Evolutionary conservation across 2,888 invertebrate species (phyloP).

Genomic region (Dryobota labecula): DNA sequence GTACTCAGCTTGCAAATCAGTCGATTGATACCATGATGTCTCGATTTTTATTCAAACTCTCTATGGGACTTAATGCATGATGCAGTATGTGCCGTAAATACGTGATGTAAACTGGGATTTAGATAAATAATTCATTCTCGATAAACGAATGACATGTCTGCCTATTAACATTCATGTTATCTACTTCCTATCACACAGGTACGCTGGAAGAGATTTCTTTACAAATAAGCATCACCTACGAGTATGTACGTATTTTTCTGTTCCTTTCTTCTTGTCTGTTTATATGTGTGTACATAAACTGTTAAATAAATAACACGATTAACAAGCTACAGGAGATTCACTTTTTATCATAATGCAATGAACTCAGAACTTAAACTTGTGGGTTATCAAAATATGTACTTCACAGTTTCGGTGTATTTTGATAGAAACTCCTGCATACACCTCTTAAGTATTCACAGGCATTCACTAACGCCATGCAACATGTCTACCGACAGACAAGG

Average conservation of each 20-base stretch:
- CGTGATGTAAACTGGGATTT: slow-evolving; percentile 23
- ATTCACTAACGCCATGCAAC: neutral
- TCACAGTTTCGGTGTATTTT: neutral
- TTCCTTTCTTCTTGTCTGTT: too few relatives aligned
- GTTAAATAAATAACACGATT: too few relatives aligned
- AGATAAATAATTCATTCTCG: slow-evolving; percentile 43
- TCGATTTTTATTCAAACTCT: slow-evolving; percentile 19
- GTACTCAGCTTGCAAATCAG: neutral
- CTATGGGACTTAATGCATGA: slow-evolving; percentile 1
- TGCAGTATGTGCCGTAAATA: slow-evolving; percentile 12
- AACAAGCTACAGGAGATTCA: slow-evolving; percentile 12
- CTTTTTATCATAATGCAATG: slow-evolving; percentile 7
- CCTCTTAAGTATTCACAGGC: neutral
- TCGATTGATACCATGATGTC: slow-evolving; percentile 9
- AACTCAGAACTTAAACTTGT: neutral
- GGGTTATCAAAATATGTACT: neutral
- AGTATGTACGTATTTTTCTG: too few relatives aligned
- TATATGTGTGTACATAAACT: too few relatives aligned
- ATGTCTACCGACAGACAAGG: neutral
- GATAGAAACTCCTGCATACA: neutral
- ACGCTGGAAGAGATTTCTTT: too few relatives aligned
- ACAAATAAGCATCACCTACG: too few relatives aligned
- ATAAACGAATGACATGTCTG: slow-evolving; percentile 4
- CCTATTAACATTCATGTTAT: slow-evolving; percentile 3
- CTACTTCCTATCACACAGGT: too few relatives aligned